Base-by-base conservation (phyloP, 2,888 invertebrate genomes). In the Tiphia femorata region DNA sequence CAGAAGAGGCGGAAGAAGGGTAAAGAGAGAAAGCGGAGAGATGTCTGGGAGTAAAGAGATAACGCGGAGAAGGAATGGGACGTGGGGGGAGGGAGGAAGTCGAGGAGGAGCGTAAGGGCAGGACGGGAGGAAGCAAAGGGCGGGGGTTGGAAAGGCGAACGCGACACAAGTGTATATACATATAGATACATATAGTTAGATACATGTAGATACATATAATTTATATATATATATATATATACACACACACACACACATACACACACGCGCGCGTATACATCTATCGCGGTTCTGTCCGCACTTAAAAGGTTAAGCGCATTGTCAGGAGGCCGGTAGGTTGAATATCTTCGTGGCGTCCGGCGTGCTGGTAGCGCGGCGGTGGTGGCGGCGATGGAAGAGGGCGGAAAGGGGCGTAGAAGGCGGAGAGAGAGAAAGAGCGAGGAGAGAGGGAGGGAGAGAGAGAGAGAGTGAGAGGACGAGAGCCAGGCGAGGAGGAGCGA, bases 221-320 rank as follows among this genome's bases (percentile, higher is more conserved):
- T n/a, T 33, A 33, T 33, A 33, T 42, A 25, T 44, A 6, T 44
- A 5, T 30, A 8, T 44, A 37, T 37, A 49, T 61, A 61, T n/a
- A n/a, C n/a, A 6, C 37, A 3, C 4, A n/a, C 20, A 37, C 37
- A 37, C 20, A 14, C 10, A 3, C 6, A 5, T 3, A n/a, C 5
- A 20, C 3, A 1, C 1, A 42, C 4, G 16, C n/a, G 23, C 8
- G 12, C 27, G 7, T 17, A 10, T 1, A 8, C 14, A 10, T n/a
- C n/a, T n/a, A n/a, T 20, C 10, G n/a, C 30, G 42, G 49, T 27
- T 51, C 47, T 33, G 61, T 38, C 44, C 59, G 62, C 50, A 53
- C 66, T 66, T 44, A 57, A 66, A 60, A 58, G 67, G 60, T 67
- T 67, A 58, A 67, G 53, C 67, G 66, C 60, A 56, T 55, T 46